phyloP scores from a whole-genome alignment of 1,140 invertebrate genomes.

The Ceratina calcarata region DNA sequence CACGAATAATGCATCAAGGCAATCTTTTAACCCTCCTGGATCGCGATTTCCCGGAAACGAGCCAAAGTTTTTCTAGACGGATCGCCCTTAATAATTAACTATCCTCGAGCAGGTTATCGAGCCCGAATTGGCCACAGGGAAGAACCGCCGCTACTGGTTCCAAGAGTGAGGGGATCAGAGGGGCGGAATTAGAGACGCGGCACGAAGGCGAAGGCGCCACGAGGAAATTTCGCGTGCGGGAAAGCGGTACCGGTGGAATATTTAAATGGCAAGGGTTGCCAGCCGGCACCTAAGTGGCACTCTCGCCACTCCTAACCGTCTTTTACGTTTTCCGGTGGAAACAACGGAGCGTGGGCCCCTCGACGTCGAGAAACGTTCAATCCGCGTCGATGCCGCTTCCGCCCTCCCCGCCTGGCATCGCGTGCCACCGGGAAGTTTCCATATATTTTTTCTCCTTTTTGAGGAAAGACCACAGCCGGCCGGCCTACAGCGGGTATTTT shows the following conservation, averaged over 20 bases:
- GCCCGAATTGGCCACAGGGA: slow-evolving; percentile 33
- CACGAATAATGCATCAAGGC: not conserved
- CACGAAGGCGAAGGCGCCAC: slow-evolving; percentile 41
- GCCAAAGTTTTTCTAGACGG: slow-evolving; percentile 31
- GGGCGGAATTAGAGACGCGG: slow-evolving; percentile 42
- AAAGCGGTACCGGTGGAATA: slow-evolving; percentile 60
- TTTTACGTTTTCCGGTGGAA: slow-evolving; percentile 66
- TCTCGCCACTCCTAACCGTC: slow-evolving; percentile 64
- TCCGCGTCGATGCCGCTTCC: slow-evolving; percentile 42
- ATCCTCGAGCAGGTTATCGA: slow-evolving; percentile 48
- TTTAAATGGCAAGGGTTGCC: slow-evolving; percentile 66
- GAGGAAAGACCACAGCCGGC: slow-evolving; percentile 22
- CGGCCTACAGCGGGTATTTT: slow-evolving; percentile 11
- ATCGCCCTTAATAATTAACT: slow-evolving; percentile 58
- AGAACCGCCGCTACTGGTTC: slow-evolving; percentile 26
- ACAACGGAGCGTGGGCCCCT: slow-evolving; percentile 45
- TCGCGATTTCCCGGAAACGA: not conserved
- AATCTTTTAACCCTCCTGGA: not conserved
- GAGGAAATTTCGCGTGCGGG: slow-evolving; percentile 64
- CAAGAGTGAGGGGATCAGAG: not conserved
- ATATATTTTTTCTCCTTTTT: slow-evolving; percentile 8
- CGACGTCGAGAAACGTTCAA: slow-evolving; percentile 42
- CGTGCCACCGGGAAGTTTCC: slow-evolving; percentile 52
- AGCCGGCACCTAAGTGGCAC: slow-evolving; percentile 62
- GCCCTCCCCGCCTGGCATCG: slow-evolving; percentile 31